Evolutionary conservation across 2,888 invertebrate species (phyloP).

Genomic region (Agonopterix heracliana): DNA sequence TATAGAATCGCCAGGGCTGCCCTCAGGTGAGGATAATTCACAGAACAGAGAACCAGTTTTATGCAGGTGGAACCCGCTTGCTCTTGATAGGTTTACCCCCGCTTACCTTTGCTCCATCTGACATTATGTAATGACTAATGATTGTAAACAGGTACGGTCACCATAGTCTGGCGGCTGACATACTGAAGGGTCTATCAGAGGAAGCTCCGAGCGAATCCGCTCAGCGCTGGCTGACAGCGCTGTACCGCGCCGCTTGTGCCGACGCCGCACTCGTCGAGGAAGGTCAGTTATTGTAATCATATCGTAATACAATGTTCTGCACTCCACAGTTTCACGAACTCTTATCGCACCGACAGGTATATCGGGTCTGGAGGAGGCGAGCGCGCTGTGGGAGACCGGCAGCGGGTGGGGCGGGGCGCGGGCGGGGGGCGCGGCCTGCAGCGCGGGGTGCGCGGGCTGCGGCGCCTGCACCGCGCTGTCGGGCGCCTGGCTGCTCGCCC

Average conservation of each 20-base stretch:
- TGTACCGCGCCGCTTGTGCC: constrained; percentile 85
- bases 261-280: constrained; percentile 79
- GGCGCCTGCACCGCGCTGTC: constrained; percentile 31
- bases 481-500: constrained; percentile 70
- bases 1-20: constrained; percentile 93
- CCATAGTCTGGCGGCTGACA: constrained; percentile 80
- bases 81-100: no score
- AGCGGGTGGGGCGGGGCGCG: constrained; percentile 37
- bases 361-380: constrained; percentile 41
- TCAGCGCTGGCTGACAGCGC: constrained; percentile 90
- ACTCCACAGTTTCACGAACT: background rate
- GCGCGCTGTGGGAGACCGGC: constrained; percentile 41
- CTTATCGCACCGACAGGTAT: constrained; percentile 32
- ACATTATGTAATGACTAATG: no score
- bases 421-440: constrained; percentile 30
- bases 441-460: constrained; percentile 60
- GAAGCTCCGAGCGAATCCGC: constrained; percentile 90
- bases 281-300: constrained; percentile 30
- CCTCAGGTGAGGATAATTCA: constrained; percentile 73
- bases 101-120: no score
- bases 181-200: constrained; percentile 79
- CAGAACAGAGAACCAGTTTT: no score
- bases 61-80: no score
- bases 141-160: constrained; percentile 80
- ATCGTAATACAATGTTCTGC: background rate